Conservation (phyloP, 2,113 vertebrate genomes). For the Platichthys stellatus region DNA sequence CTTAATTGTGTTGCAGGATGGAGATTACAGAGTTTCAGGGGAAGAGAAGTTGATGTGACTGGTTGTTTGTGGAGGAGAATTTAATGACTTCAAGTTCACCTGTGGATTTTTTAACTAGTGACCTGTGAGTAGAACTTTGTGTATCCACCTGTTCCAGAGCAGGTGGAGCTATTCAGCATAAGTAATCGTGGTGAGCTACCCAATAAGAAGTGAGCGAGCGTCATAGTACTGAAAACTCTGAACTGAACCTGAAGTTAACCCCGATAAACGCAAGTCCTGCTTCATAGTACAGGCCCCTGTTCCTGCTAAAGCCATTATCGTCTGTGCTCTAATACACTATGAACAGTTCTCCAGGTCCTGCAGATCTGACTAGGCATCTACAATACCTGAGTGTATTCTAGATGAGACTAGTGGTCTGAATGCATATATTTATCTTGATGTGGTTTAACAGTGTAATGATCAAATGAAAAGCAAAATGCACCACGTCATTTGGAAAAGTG, state of each 20-base stretch:
- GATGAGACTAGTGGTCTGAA: neutral
- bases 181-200: no score
- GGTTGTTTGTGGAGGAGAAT: slow-evolving; percentile 1
- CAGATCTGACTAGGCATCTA: neutral
- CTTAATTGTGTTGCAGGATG: neutral
- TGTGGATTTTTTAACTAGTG: neutral
- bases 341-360: slow-evolving; percentile 22
- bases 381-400: neutral
- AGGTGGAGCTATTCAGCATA: no score
- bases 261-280: no score
- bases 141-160: no score
- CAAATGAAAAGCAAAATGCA: neutral
- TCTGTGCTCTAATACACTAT: slow-evolving; percentile 26
- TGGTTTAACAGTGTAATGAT: neutral
- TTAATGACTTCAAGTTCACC: no score
- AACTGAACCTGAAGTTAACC: no score
- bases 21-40: neutral
- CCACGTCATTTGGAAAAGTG: no score
- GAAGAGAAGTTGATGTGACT: neutral
- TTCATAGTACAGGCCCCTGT: slow-evolving; percentile 20
- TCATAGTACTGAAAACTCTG: no score
- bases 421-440: neutral
- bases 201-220: no score
- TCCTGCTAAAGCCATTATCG: slow-evolving; percentile 66
- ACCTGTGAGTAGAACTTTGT: neutral